Evolutionary conservation across 2,113 vertebrate genomes (phyloP), one percentile per base, ranked within the genome.

Genomic region (Alligator mississippiensis): DNA sequence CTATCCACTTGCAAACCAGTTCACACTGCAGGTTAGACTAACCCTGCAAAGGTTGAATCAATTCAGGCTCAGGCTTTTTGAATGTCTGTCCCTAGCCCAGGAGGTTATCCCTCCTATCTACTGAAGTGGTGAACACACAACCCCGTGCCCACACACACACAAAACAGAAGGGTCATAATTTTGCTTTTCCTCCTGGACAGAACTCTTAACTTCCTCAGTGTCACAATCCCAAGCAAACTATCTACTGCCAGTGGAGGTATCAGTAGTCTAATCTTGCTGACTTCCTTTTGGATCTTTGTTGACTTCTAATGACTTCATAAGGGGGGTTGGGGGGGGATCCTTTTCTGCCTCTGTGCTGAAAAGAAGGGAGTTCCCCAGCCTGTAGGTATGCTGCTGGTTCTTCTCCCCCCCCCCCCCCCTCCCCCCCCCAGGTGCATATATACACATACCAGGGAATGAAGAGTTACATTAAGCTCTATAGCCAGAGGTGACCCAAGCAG

Each of bases 221-320:
- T 86, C 86, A 18, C 59, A 77, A 47, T 54, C 84, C 24, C 4
- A 90, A 77, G 13, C 34, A 86, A 78, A 85, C n/a, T 47, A n/a
- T 0, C 0, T 11, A 0, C 0, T 22, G 4, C 34, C 30, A 79
- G 75, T 11, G 7, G 19, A 6, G 82, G 4, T 15, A 17, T 58
- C 30, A 9, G 27, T 59, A 79, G 66, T 34, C 17, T 5, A 85
- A 85, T 60, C 58, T 83, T 55, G 28, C 17, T 87, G 54, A 90
- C 84, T 90, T 91, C 78, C 88, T 19, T 62, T 57, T 30, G 62
- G 55, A 84, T 88, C 59, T 14, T 64, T 64, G 58, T 77, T 93
- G 83, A 90, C 88, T 1, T 89, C 34, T 34, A 34, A 34, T 34
- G 34, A 34, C 34, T 34, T 34, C 34, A 4, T 34, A 34, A 34